Percentiles rank a stretch among this genome's conserved stretches.
Evolutionary conservation across 2,888 invertebrate species (phyloP).

Genomic region (Sminthurinus aureus): DNA sequence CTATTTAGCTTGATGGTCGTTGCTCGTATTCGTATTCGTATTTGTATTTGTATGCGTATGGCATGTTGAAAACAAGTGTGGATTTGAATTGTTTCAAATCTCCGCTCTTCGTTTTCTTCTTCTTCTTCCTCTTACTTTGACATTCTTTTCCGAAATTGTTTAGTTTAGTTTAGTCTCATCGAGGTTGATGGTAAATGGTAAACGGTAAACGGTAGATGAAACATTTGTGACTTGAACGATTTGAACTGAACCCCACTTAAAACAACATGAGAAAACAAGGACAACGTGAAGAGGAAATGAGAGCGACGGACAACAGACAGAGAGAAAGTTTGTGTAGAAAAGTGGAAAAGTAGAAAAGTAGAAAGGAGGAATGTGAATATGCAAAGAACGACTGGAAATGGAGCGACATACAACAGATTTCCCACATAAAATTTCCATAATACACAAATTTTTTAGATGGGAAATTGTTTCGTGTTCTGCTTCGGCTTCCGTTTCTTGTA

Average conservation of each 20-base stretch:
- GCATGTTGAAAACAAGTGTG: background rate
- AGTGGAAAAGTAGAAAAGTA: background rate
- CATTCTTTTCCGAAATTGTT: background rate
- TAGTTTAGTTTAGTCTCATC: too few species aligned
- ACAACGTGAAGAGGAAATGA: too few species aligned
- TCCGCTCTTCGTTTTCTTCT: background rate
- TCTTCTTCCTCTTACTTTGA: background rate
- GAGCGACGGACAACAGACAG: background rate
- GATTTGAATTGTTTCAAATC: background rate
- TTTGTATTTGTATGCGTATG: background rate
- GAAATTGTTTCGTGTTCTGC: background rate
- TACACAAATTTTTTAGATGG: conserved; percentile 26
- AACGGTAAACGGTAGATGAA: background rate
- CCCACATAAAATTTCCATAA: conserved; percentile 33
- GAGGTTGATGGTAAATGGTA: too few species aligned
- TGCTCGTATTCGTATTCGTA: too few species aligned
- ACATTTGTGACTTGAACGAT: background rate
- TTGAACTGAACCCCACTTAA: background rate
- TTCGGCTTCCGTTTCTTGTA: too few species aligned
- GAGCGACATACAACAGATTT: conserved; percentile 8
- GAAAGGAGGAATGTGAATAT: background rate
- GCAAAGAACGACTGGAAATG: background rate
- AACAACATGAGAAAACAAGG: background rate
- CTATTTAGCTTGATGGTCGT: too few species aligned
- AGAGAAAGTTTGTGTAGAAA: background rate